These are phyloP conservation scores for Balaenoptera acutorostrata DNA, from an alignment of 2,113 vertebrate genomes.

Conservation along the genomic window DNA sequence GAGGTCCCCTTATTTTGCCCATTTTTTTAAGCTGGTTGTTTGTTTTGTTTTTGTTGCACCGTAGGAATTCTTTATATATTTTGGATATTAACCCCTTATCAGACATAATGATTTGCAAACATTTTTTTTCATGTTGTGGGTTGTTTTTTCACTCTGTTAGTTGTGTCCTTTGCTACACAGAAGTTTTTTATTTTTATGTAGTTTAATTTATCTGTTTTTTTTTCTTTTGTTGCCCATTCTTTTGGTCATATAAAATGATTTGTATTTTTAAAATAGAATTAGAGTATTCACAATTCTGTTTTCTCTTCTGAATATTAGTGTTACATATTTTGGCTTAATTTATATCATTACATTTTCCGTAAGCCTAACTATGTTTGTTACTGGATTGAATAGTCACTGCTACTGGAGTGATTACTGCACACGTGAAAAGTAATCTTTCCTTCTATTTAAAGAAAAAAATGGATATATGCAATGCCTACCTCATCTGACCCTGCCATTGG, in stretches of 20 bases:
- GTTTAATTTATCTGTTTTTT: background rate
- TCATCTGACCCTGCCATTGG: background rate
- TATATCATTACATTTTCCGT: background rate
- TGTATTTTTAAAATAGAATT: background rate
- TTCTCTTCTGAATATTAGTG: slow-evolving; percentile 1
- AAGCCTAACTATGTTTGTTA: background rate
- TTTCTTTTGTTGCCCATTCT: background rate
- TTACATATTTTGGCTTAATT: background rate
- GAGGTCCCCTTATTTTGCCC: too few species aligned
- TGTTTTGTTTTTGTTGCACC: background rate
- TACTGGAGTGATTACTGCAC: background rate
- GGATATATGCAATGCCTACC: background rate
- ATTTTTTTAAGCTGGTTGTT: background rate
- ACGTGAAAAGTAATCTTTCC: background rate
- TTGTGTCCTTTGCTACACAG: background rate
- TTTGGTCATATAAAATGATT: background rate
- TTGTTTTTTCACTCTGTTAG: background rate
- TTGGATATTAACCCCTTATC: background rate
- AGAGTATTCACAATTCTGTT: background rate
- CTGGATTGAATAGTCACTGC: background rate
- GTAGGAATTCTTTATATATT: background rate
- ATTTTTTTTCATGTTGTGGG: background rate
- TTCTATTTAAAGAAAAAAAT: slow-evolving; percentile 7
- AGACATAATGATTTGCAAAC: background rate
- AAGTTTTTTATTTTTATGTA: background rate